A percentile compares a stretch with the other conserved stretches of the same genome.
Evolutionary conservation across 1,140 invertebrate species (phyloP).

Genomic region (Diorhabda carinulata): DNA sequence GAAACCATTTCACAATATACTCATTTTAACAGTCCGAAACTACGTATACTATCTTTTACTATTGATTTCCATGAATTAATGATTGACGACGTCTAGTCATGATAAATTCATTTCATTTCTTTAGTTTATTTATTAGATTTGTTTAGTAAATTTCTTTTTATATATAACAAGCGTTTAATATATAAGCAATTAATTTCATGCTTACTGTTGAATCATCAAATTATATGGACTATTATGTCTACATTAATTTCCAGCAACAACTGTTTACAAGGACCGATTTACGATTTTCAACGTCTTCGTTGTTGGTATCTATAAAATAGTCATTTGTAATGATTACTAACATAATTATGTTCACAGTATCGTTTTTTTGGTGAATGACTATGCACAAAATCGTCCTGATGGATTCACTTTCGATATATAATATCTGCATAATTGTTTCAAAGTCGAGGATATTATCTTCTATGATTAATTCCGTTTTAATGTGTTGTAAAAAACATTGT

Average conservation of each 20-base stretch:
- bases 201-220: no score
- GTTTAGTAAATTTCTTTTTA: no score
- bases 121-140: no score
- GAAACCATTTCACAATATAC: no score
- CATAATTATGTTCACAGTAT: constrained; percentile 32
- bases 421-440: constrained; percentile 40
- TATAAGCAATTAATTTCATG: no score
- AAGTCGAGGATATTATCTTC: constrained; percentile 19
- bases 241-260: not conserved
- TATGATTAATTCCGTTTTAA: constrained; percentile 26
- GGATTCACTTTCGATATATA: constrained; percentile 40
- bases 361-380: constrained; percentile 34
- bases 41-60: no score
- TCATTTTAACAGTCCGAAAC: no score
- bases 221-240: no score
- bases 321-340: constrained; percentile 37
- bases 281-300: constrained; percentile 30
- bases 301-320: constrained; percentile 33
- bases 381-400: constrained; percentile 33
- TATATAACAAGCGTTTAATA: no score
- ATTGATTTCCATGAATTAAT: no score
- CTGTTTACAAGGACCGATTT: not conserved
- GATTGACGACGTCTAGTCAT: no score
- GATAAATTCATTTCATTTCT: no score
- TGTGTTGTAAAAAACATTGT: constrained; percentile 10